A percentile compares a stretch with the other conserved stretches of the same genome.
These are phyloP conservation scores for Drosophila tanythrix DNA, from an alignment of 2,888 invertebrate species.

Conservation along the genomic window DNA sequence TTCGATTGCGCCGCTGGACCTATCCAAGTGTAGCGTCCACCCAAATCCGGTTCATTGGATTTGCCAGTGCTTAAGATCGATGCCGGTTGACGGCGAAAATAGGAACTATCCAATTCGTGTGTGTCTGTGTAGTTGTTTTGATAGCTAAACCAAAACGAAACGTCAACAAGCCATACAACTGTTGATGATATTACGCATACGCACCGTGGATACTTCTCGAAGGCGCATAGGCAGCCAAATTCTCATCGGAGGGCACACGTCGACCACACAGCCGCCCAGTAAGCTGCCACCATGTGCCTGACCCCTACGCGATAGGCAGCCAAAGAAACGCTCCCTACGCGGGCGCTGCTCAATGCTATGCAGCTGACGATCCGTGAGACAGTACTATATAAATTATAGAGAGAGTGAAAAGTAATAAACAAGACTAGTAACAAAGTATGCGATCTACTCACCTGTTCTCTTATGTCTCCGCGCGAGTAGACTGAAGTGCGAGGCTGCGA, in stretches of 20 bases:
- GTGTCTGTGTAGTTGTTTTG: constrained; percentile 78
- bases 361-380: constrained; percentile 95
- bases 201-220: constrained; percentile 91
- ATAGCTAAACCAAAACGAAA: constrained; percentile 54
- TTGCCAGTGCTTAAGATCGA: constrained; percentile 88
- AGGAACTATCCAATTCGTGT: constrained; percentile 92
- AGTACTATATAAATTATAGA: constrained; percentile 87
- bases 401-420: not conserved
- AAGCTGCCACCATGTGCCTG: constrained; percentile 86
- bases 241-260: constrained; percentile 95
- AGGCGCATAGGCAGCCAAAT: constrained; percentile 92
- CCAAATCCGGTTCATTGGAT: constrained; percentile 60
- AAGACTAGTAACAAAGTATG: rapidly evolving
- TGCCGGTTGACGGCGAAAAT: constrained; percentile 92
- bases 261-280: constrained; percentile 94
- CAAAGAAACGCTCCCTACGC: constrained; percentile 89
- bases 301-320: constrained; percentile 90
- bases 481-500: constrained; percentile 85
- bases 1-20: constrained; percentile 63
- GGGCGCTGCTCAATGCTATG: constrained; percentile 90
- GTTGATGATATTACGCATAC: constrained; percentile 8
- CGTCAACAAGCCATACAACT: not conserved
- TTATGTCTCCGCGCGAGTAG: constrained; percentile 93
- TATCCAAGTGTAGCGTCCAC: constrained; percentile 66
- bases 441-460: constrained; percentile 88